Evolutionary conservation across 2,797 vertebrate genomes (phyloP).

Genomic region (Sylvia borin): DNA sequence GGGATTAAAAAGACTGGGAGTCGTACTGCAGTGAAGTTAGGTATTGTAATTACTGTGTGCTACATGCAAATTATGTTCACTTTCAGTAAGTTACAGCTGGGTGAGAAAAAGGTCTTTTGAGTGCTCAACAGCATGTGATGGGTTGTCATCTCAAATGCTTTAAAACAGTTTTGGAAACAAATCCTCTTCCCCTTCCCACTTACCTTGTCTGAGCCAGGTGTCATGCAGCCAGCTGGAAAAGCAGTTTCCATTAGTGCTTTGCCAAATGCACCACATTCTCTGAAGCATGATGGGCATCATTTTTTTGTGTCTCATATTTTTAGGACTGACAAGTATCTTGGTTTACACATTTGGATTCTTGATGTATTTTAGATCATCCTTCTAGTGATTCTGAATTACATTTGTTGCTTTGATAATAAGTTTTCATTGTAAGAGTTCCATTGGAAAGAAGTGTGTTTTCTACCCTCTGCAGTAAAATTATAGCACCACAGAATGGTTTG

Average conservation of each 20-base stretch:
- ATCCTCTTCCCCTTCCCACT: background rate
- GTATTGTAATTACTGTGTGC: background rate
- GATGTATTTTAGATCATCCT: background rate
- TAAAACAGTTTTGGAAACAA: background rate
- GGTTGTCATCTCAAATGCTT: background rate
- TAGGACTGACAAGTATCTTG: constrained; percentile 5
- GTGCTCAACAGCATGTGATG: background rate
- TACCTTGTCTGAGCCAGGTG: constrained; percentile 26
- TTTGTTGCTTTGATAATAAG: constrained; percentile 1
- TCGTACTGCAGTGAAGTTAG: background rate
- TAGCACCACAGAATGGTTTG: background rate
- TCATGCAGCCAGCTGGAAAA: constrained; percentile 46
- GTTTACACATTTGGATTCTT: constrained; percentile 27
- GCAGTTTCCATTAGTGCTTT: constrained; percentile 11
- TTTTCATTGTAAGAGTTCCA: background rate
- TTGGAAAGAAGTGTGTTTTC: constrained; percentile 8
- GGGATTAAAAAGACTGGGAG: background rate
- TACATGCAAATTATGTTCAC: background rate
- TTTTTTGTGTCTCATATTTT: background rate
- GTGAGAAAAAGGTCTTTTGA: background rate
- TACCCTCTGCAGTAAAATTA: background rate
- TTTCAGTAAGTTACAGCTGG: background rate
- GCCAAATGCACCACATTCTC: background rate
- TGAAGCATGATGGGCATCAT: background rate
- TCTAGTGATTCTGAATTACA: constrained; percentile 9